phyloP scores from a whole-genome alignment of 2,888 invertebrate species.

The Cerceris ruficornis region DNA sequence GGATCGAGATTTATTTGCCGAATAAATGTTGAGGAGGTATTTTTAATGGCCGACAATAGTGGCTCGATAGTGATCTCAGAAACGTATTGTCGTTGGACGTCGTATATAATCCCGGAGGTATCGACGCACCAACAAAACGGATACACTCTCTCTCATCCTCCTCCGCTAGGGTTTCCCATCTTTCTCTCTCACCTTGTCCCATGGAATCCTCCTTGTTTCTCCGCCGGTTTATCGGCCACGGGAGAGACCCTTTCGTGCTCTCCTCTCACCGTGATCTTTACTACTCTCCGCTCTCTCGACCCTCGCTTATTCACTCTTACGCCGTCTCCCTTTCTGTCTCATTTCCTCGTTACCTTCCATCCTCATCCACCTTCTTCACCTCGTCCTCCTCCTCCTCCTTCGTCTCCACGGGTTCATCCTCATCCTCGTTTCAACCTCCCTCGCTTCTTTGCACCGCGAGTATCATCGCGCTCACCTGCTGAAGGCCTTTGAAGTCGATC shows the following conservation, averaged over 20 bases:
- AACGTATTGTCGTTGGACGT: conserved; percentile 74
- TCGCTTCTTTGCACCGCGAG: conserved; percentile 31
- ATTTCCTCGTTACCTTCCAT: conserved; percentile 15
- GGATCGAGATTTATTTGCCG: conserved; percentile 73
- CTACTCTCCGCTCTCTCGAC: conserved; percentile 60
- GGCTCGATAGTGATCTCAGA: conserved; percentile 74
- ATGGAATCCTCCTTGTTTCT: conserved; percentile 32
- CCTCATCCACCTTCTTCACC: background rate
- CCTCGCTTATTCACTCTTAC: conserved; percentile 50
- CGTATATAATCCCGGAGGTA: conserved; percentile 75
- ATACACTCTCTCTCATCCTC: conserved; percentile 48
- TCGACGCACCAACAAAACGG: conserved; percentile 71
- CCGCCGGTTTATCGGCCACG: conserved; percentile 48
- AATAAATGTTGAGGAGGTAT: conserved; percentile 75
- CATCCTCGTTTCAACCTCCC: conserved; percentile 8
- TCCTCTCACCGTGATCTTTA: conserved; percentile 61
- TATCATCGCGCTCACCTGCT: conserved; percentile 67
- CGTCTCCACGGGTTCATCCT: no score
- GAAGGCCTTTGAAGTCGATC: conserved; percentile 70
- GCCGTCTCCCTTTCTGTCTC: conserved; percentile 32
- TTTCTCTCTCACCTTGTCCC: conserved; percentile 9
- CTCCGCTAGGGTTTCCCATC: conserved; percentile 25
- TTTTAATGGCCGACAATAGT: conserved; percentile 76
- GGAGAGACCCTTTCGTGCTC: conserved; percentile 50
- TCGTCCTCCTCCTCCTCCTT: no score